A percentile compares a stretch with the other conserved stretches of the same genome.
Evolutionary conservation across 2,797 vertebrate species (phyloP).

Genomic region (Bovichtus diacanthus): DNA sequence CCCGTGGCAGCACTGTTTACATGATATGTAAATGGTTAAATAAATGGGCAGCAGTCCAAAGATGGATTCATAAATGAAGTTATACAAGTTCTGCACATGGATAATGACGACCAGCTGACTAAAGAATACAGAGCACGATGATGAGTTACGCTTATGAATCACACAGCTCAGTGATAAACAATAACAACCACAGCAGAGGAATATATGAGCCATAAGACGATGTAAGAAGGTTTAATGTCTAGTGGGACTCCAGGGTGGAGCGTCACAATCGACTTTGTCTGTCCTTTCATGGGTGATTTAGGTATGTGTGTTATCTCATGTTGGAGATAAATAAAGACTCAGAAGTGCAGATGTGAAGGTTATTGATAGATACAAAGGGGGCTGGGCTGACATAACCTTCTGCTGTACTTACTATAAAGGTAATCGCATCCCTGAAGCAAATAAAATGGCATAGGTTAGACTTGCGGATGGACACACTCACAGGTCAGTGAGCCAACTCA

Average conservation of each 20-base stretch:
- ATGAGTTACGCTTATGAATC: too few relatives aligned
- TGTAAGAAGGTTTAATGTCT: constrained; percentile 11
- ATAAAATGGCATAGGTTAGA: constrained; percentile 3
- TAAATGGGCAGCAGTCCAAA: too few relatives aligned
- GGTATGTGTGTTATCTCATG: constrained; percentile 18
- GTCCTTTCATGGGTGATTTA: constrained; percentile 40
- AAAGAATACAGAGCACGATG: too few relatives aligned
- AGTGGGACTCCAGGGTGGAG: constrained; percentile 1
- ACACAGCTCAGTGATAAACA: neutral
- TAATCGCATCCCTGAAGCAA: constrained; percentile 26
- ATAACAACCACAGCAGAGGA: neutral
- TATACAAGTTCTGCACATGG: too few relatives aligned
- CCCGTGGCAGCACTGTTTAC: too few relatives aligned
- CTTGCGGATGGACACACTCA: neutral
- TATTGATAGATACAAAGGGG: neutral
- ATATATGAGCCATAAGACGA: constrained; percentile 3
- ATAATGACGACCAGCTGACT: too few relatives aligned
- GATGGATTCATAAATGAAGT: too few relatives aligned
- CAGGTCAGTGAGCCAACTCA: constrained; percentile 32
- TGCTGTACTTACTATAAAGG: constrained; percentile 37
- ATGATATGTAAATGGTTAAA: too few relatives aligned
- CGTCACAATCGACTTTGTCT: constrained; percentile 27
- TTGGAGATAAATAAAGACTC: neutral
- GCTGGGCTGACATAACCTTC: constrained; percentile 22
- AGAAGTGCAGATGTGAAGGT: constrained; percentile 37